Conservation (phyloP, 1,140 invertebrate genomes). For the Drosophila arizonae region DNA sequence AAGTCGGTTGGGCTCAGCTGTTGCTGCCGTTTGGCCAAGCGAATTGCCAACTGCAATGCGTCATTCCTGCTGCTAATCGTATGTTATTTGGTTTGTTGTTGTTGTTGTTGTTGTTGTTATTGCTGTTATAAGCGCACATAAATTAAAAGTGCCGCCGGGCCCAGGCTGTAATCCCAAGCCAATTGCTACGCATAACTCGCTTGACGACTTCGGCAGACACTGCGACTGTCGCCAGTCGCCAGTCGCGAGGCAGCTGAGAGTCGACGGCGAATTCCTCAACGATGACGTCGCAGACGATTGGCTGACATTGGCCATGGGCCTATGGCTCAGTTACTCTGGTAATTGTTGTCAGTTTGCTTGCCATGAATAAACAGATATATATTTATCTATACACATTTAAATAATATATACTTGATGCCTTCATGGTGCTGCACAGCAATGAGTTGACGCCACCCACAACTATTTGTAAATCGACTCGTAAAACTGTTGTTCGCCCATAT, state of each 20-base stretch:
- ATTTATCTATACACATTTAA: not conserved
- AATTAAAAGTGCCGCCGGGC: conserved; percentile 45
- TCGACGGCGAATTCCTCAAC: conserved; percentile 63
- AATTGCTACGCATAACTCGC: conserved; percentile 55
- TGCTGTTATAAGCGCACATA: conserved; percentile 36
- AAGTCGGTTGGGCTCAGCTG: not conserved
- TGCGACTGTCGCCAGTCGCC: conserved; percentile 52
- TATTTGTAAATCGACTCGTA: conserved; percentile 31
- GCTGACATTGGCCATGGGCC: conserved; percentile 61
- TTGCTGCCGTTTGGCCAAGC: conserved; percentile 20
- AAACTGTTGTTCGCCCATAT: conserved; percentile 16
- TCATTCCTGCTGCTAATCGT: conserved; percentile 56
- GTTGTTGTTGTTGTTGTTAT: conserved; percentile 53
- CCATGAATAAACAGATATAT: conserved; percentile 1
- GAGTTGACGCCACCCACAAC: conserved; percentile 57
- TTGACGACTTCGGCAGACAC: conserved; percentile 76
- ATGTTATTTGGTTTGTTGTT: conserved; percentile 60
- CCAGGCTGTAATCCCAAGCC: conserved; percentile 25
- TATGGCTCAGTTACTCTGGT: conserved; percentile 11
- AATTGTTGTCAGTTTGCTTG: conserved; percentile 30
- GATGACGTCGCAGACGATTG: conserved; percentile 56
- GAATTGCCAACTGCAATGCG: conserved; percentile 22
- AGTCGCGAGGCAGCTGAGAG: conserved; percentile 29
- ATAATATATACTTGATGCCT: not conserved
- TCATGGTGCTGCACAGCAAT: conserved; percentile 41